Percentiles rank a stretch among this genome's conserved stretches.
Evolutionary conservation across 2,113 vertebrate species (phyloP).

Genomic region (Pristiophorus japonicus): DNA sequence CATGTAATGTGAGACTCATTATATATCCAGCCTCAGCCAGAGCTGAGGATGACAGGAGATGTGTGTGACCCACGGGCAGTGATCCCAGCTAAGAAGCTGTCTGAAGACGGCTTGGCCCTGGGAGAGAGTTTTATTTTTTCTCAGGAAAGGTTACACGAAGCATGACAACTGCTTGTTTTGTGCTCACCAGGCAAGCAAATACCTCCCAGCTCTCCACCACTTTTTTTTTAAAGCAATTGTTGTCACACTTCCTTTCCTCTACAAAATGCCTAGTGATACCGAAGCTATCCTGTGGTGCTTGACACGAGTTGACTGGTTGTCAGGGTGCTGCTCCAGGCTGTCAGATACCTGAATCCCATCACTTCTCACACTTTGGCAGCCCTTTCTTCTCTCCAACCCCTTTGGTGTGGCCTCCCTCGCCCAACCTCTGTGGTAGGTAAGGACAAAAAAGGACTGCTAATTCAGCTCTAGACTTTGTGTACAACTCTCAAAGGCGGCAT

Average conservation of each 20-base stretch:
- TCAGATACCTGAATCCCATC: conserved; percentile 46
- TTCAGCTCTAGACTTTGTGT: conserved; percentile 49
- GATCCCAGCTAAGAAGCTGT: conserved; percentile 35
- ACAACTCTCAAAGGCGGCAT: conserved; percentile 51
- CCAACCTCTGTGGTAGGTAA: conserved; percentile 56
- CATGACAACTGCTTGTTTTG: conserved; percentile 47
- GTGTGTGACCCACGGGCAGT: conserved; percentile 39
- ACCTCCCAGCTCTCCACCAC: conserved; percentile 41
- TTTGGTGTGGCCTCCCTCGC: conserved; percentile 43
- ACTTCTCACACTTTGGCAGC: conserved; percentile 41
- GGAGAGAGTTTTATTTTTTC: conserved; percentile 30
- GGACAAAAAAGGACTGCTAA: conserved; percentile 49
- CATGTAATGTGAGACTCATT: conserved; percentile 76
- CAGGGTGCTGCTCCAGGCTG: conserved; percentile 44
- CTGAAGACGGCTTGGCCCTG: conserved; percentile 29
- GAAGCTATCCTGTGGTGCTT: conserved; percentile 44
- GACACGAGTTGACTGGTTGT: conserved; percentile 45
- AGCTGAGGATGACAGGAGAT: conserved; percentile 60
- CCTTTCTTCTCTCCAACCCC: conserved; percentile 9
- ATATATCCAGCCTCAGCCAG: conserved; percentile 63
- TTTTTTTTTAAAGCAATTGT: conserved; percentile 10
- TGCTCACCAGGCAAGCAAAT: conserved; percentile 39
- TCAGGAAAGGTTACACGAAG: conserved; percentile 43
- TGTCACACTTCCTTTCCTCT: conserved; percentile 38
- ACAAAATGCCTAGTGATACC: conserved; percentile 39